Base-by-base conservation (phyloP, 92 coral and sea anemone species). In the Phenganax subtilis region DNA sequence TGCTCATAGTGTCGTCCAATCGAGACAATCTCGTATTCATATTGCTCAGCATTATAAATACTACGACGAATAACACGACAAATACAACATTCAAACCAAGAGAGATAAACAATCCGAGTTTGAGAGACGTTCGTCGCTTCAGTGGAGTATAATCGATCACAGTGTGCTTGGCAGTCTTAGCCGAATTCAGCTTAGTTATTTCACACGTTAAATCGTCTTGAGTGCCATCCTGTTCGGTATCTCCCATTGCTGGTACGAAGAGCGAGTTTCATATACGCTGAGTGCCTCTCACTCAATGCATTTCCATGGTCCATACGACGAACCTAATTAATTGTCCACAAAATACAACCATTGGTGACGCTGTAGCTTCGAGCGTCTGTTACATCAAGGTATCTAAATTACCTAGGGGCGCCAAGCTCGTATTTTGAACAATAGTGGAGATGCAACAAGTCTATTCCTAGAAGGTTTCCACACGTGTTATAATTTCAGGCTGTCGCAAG, bases 11-110 rank as follows among this genome's bases (percentile, higher is more conserved):
- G 7, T 59, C 37, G 82, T 77, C 83, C 62, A 60, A 63, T 47
- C 74, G 74, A 28, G 83, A 63, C 55, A 79, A 68, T 68, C 88
- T 87, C 76, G 90, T 75, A 88, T 89, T 88, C 66, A 91, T 81
- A 83, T 90, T 86, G 78, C 85, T 84, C 69, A 90, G 82, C 90
- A 83, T 86, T 58, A 91, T 72, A 83, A 94, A 94, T 76, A 94
- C 88, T 58, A 94, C 84, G 85, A 89, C 96, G 80, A 94, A 90
- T 59, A 91, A 88, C 64, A 76, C 90, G 72, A 92, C 87, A 84
- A 94, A 90, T 80, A 89, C 88, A 76, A 90, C 79, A 86, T 94
- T 96, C 57, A 93, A 72, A 75, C 92, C 75, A 68, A 91, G 81
- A 44, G 96, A 92, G 29, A 96, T 52, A 79, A 79, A 47, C 83